These are phyloP conservation scores for Meteorus cinctellus DNA, from an alignment of 2,888 invertebrate species.

Conservation along the genomic window DNA sequence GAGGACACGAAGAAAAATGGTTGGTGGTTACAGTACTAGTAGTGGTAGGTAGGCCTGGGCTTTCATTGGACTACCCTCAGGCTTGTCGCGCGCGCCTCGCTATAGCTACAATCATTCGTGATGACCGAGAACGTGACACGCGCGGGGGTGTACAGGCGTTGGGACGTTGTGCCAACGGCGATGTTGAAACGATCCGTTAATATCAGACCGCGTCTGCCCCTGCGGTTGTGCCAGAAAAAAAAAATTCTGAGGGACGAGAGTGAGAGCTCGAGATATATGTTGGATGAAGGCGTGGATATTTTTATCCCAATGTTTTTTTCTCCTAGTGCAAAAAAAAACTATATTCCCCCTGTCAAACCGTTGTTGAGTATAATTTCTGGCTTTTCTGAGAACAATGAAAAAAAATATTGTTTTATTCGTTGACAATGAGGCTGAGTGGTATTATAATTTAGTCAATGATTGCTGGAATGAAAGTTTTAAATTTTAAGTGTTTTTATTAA, in stretches of 20 bases:
- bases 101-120: constrained; percentile 44
- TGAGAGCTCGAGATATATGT: background rate
- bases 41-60: constrained; percentile 4
- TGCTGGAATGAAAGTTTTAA: too few relatives aligned
- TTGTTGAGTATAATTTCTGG: background rate
- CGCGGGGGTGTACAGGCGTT: background rate
- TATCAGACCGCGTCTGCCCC: constrained; percentile 38
- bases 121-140: constrained; percentile 46
- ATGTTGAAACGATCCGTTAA: constrained; percentile 47
- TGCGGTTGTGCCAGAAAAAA: constrained; percentile 23
- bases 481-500: too few relatives aligned
- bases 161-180: constrained; percentile 40
- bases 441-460: too few relatives aligned
- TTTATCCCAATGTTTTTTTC: constrained; percentile 11
- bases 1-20: background rate
- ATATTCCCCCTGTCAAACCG: background rate
- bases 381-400: background rate
- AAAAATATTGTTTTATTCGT: background rate
- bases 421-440: background rate
- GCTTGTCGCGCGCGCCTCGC: constrained; percentile 12
- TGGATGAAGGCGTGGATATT: constrained; percentile 20
- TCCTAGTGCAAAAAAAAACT: background rate
- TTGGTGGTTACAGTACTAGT: background rate
- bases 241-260: constrained; percentile 2
- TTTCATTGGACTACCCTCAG: constrained; percentile 35